Evolutionary conservation across 1,140 invertebrate species (phyloP).

Genomic region (Ceratosolen solmsi): DNA sequence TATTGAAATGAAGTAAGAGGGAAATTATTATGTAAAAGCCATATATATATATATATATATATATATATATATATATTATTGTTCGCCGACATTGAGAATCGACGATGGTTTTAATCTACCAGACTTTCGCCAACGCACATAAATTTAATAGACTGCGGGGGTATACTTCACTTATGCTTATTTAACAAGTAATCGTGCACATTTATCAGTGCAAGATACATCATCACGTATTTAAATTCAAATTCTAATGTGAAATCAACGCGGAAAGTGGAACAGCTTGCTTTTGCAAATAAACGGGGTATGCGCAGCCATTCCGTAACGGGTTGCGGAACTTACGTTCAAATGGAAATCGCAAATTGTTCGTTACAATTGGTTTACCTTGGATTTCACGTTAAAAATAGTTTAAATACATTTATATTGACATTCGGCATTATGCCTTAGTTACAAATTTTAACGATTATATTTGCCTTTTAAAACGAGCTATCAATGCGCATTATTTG

Average conservation of each 20-base stretch:
- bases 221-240: constrained; percentile 23
- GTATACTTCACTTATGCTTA: background rate
- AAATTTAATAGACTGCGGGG: background rate
- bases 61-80: no score
- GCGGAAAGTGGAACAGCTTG: constrained; percentile 20
- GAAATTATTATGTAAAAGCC: no score
- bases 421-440: no score
- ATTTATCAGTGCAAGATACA: background rate
- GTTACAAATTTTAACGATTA: no score
- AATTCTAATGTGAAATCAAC: constrained; percentile 18
- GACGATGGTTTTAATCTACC: background rate
- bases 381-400: no score
- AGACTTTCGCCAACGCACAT: background rate
- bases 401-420: no score
- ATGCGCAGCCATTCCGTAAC: no score
- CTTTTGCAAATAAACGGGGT: background rate
- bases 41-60: no score
- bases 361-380: background rate
- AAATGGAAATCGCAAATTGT: background rate
- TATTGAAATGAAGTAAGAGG: no score
- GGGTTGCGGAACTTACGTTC: constrained; percentile 16
- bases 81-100: no score
- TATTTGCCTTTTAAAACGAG: no score
- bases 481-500: no score
- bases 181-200: background rate